Conservation (phyloP, 1,140 invertebrate genomes). For the Aleiodes sp. region DNA sequence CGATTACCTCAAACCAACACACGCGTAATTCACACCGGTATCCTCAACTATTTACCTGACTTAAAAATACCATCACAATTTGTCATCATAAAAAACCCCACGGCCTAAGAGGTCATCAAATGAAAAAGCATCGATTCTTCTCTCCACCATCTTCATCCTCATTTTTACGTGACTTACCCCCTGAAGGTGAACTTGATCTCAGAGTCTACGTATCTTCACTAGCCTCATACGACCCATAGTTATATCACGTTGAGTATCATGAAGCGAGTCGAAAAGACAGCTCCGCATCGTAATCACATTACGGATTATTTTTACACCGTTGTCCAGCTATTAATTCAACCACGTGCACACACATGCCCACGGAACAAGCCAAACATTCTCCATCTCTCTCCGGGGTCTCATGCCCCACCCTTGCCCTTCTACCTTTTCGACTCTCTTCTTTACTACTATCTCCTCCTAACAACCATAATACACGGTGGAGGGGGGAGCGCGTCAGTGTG, state of each 20-base stretch:
- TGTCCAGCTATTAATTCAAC: slow-evolving; percentile 60
- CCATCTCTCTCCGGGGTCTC: neutral
- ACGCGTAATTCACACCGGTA: neutral
- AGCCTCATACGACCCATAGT: too few relatives aligned
- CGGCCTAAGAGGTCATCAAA: too few relatives aligned
- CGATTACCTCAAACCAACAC: too few relatives aligned
- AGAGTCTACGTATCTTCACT: too few relatives aligned
- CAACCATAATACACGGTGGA: neutral
- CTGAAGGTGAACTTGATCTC: too few relatives aligned
- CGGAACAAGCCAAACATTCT: neutral
- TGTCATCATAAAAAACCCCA: slow-evolving; percentile 7
- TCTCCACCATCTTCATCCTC: too few relatives aligned
- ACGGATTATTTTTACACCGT: slow-evolving; percentile 52
- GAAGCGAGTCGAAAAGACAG: slow-evolving; percentile 40
- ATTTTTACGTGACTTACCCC: too few relatives aligned
- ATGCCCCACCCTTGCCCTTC: slow-evolving; percentile 19
- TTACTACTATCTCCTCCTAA: neutral
- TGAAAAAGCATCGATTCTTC: too few relatives aligned
- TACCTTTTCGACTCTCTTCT: neutral
- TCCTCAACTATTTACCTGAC: neutral
- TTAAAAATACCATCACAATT: neutral
- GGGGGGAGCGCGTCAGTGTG: slow-evolving; percentile 55
- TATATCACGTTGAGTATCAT: slow-evolving; percentile 34
- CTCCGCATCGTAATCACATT: slow-evolving; percentile 63
- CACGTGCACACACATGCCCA: slow-evolving; percentile 1